These are phyloP conservation scores for Aphis gossypii DNA, from an alignment of 1,140 invertebrate species.

Conservation along the genomic window DNA sequence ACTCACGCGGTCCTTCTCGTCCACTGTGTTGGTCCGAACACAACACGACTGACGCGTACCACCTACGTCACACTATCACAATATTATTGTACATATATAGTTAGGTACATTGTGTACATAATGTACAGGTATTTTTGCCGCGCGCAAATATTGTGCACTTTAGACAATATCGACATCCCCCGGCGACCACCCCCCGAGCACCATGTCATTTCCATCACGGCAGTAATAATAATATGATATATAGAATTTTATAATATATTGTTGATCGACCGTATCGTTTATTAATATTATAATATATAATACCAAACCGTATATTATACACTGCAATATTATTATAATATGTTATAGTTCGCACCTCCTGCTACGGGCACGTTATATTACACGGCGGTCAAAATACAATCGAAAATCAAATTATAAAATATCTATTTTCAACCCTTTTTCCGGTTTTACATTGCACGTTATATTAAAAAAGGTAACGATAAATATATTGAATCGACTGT, in stretches of 20 bases:
- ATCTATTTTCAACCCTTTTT: background rate
- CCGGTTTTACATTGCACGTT: background rate
- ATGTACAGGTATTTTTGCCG: background rate
- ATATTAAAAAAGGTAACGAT: background rate
- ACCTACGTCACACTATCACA: background rate
- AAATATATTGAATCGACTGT: too few species aligned
- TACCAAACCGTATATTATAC: background rate
- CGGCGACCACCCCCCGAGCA: background rate
- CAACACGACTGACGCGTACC: background rate
- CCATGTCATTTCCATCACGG: background rate
- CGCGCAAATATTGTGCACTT: background rate
- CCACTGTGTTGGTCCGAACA: background rate
- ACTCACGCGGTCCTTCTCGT: background rate
- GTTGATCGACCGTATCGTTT: background rate
- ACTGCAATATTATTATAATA: background rate
- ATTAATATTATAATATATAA: background rate
- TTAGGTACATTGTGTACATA: background rate
- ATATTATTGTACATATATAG: constrained; percentile 5
- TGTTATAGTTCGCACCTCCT: background rate
- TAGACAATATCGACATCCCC: background rate
- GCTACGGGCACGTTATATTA: background rate
- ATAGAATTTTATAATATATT: background rate
- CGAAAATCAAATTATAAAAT: background rate
- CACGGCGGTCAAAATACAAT: background rate
- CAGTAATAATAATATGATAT: background rate